Base-by-base conservation (phyloP, 2,888 invertebrate species). In the Agrochola circellaris region DNA sequence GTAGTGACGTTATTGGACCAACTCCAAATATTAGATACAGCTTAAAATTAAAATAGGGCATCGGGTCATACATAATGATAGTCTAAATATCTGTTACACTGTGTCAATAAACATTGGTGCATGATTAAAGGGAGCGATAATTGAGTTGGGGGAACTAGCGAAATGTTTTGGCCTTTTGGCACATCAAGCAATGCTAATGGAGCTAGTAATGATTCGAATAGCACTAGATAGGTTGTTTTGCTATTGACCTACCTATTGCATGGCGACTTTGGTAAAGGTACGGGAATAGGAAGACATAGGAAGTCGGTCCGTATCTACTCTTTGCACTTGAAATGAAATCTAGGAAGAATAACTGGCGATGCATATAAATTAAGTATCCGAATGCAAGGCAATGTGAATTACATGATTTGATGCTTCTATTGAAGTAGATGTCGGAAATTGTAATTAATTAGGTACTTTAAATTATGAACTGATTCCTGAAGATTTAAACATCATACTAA, bases 1-100 rank as follows among this genome's bases (percentile, higher is more conserved):
- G 77, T 75, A 77, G 60, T 86, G 82, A 88, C 88, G 83, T 85
- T 61, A 26, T 90, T 91, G 91, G 91, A 90, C n/a, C 60, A 61
- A 17, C 75, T 90, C 91, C 91, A 91, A 90, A 75, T 68, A 71
- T 73, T 83, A 84, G 74, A 82, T 79, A 84, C 85, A 86, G 75
- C 87, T 84, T 83, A 85, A 81, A 82, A 42, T 86, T 84, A 72
- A 85, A 87, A 83, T 86, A 85, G 85, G 83, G 75, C 72, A 81
- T 79, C 74, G 71, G 80, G 83, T 84, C 82, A 89, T 77, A 78
- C 30, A 81, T 84, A 84, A 87, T 84, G 75, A 87, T 86, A 85
- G 65, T 72, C 48, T 74, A 80, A 72, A 83, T 75, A 77, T 66
- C 71, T 23, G 48, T 64, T 68, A 75, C 74, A 86, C 23, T 79